Conservation (phyloP, 2,888 invertebrate genomes). For the Schizotus pectinicornis region DNA sequence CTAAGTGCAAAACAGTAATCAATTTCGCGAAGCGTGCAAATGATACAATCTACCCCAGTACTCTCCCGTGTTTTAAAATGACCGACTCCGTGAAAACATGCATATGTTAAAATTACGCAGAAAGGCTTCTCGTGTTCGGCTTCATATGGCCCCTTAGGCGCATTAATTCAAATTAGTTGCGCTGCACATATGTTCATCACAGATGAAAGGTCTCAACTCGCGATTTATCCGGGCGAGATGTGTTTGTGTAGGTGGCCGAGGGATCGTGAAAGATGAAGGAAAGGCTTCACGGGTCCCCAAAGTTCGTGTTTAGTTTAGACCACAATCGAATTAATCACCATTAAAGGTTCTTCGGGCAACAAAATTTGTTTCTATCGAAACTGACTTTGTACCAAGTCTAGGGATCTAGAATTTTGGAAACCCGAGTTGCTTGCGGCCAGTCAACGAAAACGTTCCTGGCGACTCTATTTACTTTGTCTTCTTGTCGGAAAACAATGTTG, state of each 20-base stretch:
- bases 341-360: no score
- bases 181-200: slow-evolving; percentile 21
- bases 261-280: no score
- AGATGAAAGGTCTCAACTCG: slow-evolving; percentile 1
- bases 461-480: background rate
- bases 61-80: background rate
- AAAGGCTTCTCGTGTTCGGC: slow-evolving; percentile 34
- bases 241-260: background rate
- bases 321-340: no score
- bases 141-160: slow-evolving; percentile 30
- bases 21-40: no score
- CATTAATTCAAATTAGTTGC: slow-evolving; percentile 33
- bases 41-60: no score
- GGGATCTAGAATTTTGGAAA: no score
- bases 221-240: background rate
- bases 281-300: background rate
- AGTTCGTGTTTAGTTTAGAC: background rate
- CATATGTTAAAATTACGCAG: slow-evolving; percentile 36
- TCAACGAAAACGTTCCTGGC: no score
- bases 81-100: slow-evolving; percentile 13
- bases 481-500: background rate
- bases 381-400: no score
- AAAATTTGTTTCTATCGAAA: no score
- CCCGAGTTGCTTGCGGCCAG: no score
- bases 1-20: no score